Percentiles rank a stretch among this genome's conserved stretches.
These are phyloP conservation scores for Panagrolaimus sp. DNA, from an alignment of 1,140 invertebrate genomes.

Conservation along the genomic window DNA sequence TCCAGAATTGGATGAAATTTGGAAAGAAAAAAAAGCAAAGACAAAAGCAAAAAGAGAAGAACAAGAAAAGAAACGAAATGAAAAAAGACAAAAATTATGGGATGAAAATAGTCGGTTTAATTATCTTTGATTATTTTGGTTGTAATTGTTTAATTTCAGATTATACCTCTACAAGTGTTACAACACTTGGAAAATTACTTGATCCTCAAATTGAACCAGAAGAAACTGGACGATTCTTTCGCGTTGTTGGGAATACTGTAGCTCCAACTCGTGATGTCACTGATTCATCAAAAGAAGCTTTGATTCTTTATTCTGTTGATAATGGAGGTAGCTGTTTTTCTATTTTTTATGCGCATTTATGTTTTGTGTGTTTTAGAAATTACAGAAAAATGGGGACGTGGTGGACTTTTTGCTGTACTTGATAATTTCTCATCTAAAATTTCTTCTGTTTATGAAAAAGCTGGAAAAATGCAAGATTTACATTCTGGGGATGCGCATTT, in stretches of 20 bases:
- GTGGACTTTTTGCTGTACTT: conserved; percentile 28
- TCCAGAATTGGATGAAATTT: conserved; percentile 3
- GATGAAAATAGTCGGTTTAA: conserved; percentile 12
- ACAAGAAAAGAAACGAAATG: conserved; percentile 1
- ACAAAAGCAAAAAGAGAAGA: conserved; percentile 17
- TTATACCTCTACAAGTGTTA: too few species aligned
- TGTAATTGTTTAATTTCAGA: too few species aligned
- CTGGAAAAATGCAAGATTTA: conserved; percentile 30
- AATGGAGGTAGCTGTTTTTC: conserved; percentile 11
- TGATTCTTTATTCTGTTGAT: conserved; percentile 32
- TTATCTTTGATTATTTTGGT: too few species aligned
- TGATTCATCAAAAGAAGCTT: conserved; percentile 15
- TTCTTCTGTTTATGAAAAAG: conserved; percentile 17
- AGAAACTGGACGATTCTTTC: too few species aligned
- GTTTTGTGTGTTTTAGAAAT: too few species aligned
- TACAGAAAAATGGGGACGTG: conserved; percentile 20
- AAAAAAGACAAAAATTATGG: conserved; percentile 19
- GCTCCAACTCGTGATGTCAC: conserved; percentile 19
- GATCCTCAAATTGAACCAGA: too few species aligned
- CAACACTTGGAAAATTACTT: too few species aligned
- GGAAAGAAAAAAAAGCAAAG: neutral
- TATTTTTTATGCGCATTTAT: too few species aligned
- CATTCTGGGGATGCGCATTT: conserved; percentile 31
- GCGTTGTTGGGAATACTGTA: conserved; percentile 29
- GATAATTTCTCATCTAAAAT: conserved; percentile 15